A percentile compares a stretch with the other conserved stretches of the same genome.
Evolutionary conservation across 2,113 vertebrate genomes (phyloP).

Genomic region (Eulemur macaco): DNA sequence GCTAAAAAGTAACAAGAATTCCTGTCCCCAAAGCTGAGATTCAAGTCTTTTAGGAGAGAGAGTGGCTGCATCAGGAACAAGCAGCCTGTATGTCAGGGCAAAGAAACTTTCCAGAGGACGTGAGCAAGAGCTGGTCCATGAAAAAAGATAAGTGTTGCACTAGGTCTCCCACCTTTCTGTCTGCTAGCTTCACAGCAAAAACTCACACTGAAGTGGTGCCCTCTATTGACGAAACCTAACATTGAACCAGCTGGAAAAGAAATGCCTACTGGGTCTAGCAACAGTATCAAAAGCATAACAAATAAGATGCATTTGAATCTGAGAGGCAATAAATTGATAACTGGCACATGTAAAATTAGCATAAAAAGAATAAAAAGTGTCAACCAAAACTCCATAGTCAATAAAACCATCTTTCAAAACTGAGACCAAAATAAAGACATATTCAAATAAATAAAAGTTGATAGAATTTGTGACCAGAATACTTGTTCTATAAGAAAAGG

Average conservation of each 20-base stretch:
- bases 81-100: neutral
- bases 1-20: neutral
- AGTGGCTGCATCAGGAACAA: neutral
- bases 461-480: neutral
- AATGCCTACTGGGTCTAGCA: neutral
- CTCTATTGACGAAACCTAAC: neutral
- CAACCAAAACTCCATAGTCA: neutral
- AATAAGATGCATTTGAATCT: neutral
- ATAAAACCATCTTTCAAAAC: neutral
- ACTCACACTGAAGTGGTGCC: too few relatives aligned
- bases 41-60: neutral
- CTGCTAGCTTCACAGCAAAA: neutral
- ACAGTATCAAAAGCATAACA: neutral
- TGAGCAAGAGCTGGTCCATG: too few relatives aligned
- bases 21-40: neutral
- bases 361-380: neutral
- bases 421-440: neutral
- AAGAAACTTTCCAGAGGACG: neutral
- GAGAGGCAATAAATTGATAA: neutral
- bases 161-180: neutral
- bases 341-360: neutral
- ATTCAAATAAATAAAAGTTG: neutral
- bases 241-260: neutral
- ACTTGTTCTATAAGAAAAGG: neutral
- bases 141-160: neutral